phyloP scores from a whole-genome alignment of 1,140 invertebrate species.

The Subanguina moxae region DNA sequence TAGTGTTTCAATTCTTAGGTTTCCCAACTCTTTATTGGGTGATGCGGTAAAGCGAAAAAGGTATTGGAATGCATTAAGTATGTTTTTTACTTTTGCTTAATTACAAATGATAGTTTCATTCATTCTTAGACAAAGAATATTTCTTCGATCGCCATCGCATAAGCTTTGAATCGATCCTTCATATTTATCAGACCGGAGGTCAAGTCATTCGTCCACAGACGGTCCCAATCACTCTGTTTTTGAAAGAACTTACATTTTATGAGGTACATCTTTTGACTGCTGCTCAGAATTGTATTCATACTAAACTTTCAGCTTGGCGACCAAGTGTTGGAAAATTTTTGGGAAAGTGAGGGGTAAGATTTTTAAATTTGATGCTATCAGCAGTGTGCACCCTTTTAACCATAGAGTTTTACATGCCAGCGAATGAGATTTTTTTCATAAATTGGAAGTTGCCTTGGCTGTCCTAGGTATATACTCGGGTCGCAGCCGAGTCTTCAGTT shows the following conservation, averaged over 20 bases:
- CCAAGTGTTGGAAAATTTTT: slow-evolving; percentile 56
- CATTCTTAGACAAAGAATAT: slow-evolving; percentile 73
- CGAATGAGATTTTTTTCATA: too few species aligned
- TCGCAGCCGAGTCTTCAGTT: too few species aligned
- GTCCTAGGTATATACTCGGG: too few species aligned
- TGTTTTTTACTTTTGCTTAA: too few species aligned
- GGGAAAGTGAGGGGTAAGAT: slow-evolving; percentile 51
- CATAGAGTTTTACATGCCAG: too few species aligned
- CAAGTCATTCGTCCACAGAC: slow-evolving; percentile 90
- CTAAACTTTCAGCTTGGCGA: slow-evolving; percentile 41
- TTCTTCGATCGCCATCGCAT: slow-evolving; percentile 99
- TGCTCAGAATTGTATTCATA: too few species aligned
- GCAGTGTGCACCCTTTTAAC: too few species aligned
- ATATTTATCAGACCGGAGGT: slow-evolving; percentile 98
- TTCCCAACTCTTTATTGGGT: slow-evolving; percentile 87
- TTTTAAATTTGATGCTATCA: too few species aligned
- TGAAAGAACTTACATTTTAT: slow-evolving; percentile 95
- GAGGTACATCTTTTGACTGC: slow-evolving; percentile 34
- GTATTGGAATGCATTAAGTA: slow-evolving; percentile 93
- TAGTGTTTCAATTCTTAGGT: slow-evolving; percentile 34
- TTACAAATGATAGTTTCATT: too few species aligned
- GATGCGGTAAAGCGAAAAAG: slow-evolving; percentile 76
- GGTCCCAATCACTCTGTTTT: slow-evolving; percentile 94
- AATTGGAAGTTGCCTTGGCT: too few species aligned
- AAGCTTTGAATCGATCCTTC: slow-evolving; percentile 84